These are phyloP conservation scores for Blera fallax DNA, from an alignment of 2,888 invertebrate genomes.

Conservation along the genomic window DNA sequence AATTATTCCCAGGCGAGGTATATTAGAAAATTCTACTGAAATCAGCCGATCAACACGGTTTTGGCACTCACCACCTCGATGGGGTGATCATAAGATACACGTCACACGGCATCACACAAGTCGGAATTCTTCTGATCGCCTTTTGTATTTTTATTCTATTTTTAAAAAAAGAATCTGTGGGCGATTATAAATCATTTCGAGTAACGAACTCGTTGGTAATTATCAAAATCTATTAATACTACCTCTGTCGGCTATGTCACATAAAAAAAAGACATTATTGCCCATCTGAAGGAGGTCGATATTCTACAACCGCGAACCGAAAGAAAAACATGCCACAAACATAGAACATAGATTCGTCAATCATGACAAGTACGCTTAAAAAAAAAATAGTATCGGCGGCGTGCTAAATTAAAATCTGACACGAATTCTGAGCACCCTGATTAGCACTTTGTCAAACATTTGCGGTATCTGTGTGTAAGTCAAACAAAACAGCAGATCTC, in stretches of 20 bases:
- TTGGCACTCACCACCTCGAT: neutral
- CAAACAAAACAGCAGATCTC: neutral
- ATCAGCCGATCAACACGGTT: constrained; percentile 16
- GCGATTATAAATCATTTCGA: neutral
- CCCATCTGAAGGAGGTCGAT: neutral
- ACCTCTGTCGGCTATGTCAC: neutral
- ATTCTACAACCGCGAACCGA: neutral
- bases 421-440: neutral
- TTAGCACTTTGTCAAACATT: neutral
- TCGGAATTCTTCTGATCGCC: neutral
- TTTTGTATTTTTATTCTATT: constrained; percentile 2
- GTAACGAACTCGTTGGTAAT: constrained; percentile 1
- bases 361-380: neutral
- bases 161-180: constrained; percentile 4
- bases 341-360: constrained; percentile 1
- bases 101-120: constrained; percentile 8
- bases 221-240: neutral
- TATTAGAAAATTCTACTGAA: neutral
- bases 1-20: neutral
- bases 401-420: constrained; percentile 15
- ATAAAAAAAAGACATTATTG: neutral
- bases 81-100: constrained; percentile 1
- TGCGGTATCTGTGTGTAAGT: neutral
- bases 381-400: neutral
- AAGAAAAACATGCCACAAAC: neutral